Evolutionary conservation across 53 echinoderm and acorn worm species (phyloP).

Genomic region (Echinometra lucunter): DNA sequence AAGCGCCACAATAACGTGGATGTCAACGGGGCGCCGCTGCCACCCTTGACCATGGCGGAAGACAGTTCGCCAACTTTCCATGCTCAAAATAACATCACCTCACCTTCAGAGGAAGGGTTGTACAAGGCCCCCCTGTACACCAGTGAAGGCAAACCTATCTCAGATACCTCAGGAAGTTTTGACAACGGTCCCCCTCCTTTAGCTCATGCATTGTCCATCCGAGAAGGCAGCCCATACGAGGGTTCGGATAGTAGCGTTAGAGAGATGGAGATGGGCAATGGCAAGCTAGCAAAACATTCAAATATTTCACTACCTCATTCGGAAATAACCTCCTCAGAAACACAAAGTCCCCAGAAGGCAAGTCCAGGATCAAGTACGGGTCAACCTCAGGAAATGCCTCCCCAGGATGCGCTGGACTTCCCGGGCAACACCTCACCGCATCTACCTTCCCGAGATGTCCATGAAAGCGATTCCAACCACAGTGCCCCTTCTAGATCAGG

Average conservation of each 20-base stretch:
- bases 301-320: constrained; percentile 67
- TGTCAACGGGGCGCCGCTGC: constrained; percentile 49
- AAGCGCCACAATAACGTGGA: constrained; percentile 87
- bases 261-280: constrained; percentile 55
- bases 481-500: constrained; percentile 73
- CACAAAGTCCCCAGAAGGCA: constrained; percentile 66
- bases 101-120: constrained; percentile 57
- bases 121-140: constrained; percentile 72
- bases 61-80: constrained; percentile 74
- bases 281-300: constrained; percentile 51
- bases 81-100: constrained; percentile 76
- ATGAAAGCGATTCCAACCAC: constrained; percentile 72
- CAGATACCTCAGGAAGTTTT: constrained; percentile 69
- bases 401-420: constrained; percentile 75
- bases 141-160: constrained; percentile 70
- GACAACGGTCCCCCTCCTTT: constrained; percentile 56
- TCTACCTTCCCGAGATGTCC: constrained; percentile 70
- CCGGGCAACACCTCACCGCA: constrained; percentile 69
- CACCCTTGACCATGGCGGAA: constrained; percentile 46
- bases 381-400: constrained; percentile 74
- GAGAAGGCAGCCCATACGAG: constrained; percentile 35
- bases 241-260: constrained; percentile 42
- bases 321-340: constrained; percentile 59
- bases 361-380: constrained; percentile 68
- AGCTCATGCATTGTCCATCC: constrained; percentile 9